Base-by-base conservation (phyloP, 2,888 invertebrate genomes). In the Morpho achilles region DNA sequence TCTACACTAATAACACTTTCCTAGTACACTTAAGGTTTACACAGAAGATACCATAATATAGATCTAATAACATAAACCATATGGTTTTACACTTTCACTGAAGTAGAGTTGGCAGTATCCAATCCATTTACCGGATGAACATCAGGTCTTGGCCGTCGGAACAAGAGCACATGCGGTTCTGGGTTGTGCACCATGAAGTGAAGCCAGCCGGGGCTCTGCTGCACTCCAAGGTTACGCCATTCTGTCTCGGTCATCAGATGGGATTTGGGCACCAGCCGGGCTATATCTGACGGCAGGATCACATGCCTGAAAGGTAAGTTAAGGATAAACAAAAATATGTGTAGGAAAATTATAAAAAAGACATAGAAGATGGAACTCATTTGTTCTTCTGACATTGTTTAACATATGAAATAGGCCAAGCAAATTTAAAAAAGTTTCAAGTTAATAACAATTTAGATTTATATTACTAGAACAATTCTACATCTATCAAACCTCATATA, bases 161-260 rank as follows among this genome's bases (percentile, higher is more conserved):
- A 97, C 32, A 97, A 86, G 59, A 98, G 84, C 1, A 98, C 95
- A 74, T 97, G 97, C 0, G 97, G 97, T 75, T 97, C 97, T 46
- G 98, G 98, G 22, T 94, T 94, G 78, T 98, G 98, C 67, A 97
- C 93, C 97, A 97, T 96, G 77, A 96, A 97, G 84, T 97, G 96
- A 1, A 95, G 92, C 91, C 91, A 91, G 52, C 96, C 96, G 0
- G 97, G 97, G 76, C 97, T 97, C 80, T 98, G 98, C 77, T 98
- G 97, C 0, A 98, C 97, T 0, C 98, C 98, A 1, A 98, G 92
- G 82, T 97, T 96, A 61, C 98, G 92, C 98, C 98, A 98, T 83
- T 98, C 98, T 0, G 96, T 94, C 87, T 98, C 98, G 0, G 96
- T 95, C 97, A 98, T 97, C 51, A 98, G 87, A 76, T 98, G 98